Conservation (phyloP, 1,140 invertebrate genomes). For the Nasonia vitripennis region DNA sequence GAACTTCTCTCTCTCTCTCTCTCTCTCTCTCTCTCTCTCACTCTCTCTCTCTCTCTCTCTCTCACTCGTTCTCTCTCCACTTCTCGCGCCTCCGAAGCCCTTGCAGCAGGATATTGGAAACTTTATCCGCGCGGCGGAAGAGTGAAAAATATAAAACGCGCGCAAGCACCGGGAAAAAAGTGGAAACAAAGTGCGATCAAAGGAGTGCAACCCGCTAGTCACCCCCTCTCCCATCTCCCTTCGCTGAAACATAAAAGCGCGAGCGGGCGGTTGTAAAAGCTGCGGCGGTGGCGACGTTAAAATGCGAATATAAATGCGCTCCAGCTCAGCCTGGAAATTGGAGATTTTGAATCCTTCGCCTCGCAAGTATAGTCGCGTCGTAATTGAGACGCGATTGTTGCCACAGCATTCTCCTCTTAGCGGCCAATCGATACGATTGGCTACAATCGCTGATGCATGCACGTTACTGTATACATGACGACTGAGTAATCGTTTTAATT, state of each 20-base stretch:
- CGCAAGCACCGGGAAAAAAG: background rate
- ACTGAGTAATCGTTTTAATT: background rate
- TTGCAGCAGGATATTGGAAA: constrained; percentile 48
- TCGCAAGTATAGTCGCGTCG: background rate
- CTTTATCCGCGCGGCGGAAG: constrained; percentile 36
- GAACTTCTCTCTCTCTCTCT: constrained; percentile 10
- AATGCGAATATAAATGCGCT: constrained; percentile 14
- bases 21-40: background rate
- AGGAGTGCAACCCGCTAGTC: background rate
- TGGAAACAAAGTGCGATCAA: constrained; percentile 38
- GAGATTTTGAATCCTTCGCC: constrained; percentile 20
- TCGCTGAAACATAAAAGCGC: background rate
- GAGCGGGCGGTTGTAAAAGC: constrained; percentile 11
- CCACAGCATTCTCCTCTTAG: no score
- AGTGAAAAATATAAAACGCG: constrained; percentile 48
- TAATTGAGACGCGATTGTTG: background rate
- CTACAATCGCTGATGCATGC: no score
- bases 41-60: no score
- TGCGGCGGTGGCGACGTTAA: background rate
- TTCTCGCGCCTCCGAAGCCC: constrained; percentile 4
- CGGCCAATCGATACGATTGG: no score
- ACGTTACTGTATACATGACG: no score
- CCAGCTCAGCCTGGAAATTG: background rate
- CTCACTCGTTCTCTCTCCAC: constrained; percentile 2
- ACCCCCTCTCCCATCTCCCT: background rate